Conservation (phyloP, 2,888 invertebrate genomes). For the Pharmacophagus antenor region DNA sequence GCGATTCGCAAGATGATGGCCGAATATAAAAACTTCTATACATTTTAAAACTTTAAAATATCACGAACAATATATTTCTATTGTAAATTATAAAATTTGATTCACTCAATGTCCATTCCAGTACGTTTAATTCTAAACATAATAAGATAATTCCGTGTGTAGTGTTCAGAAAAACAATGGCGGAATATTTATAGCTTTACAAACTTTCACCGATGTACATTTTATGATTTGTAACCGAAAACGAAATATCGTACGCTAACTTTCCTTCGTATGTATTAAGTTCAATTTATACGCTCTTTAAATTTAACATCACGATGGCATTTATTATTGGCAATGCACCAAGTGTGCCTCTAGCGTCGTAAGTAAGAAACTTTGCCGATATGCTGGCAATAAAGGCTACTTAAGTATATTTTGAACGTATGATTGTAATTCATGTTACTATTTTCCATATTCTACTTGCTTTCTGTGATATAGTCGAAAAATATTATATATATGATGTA, state of each 20-base stretch:
- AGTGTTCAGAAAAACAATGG: conserved; percentile 43
- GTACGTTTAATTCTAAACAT: conserved; percentile 17
- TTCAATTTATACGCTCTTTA: conserved; percentile 20
- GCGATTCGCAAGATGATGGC: not conserved
- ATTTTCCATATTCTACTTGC: conserved; percentile 8
- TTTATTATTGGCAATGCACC: conserved; percentile 26
- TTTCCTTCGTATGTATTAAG: not conserved
- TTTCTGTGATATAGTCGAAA: not conserved
- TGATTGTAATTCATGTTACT: conserved; percentile 10
- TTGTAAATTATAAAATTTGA: not conserved
- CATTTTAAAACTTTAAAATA: too few relatives aligned
- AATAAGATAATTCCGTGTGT: conserved; percentile 34
- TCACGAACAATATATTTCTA: too few relatives aligned
- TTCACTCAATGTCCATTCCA: conserved; percentile 26
- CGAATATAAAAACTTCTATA: not conserved
- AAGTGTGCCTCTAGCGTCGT: conserved; percentile 11
- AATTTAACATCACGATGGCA: conserved; percentile 17
- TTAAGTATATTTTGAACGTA: conserved; percentile 26
- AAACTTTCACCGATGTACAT: conserved; percentile 30
- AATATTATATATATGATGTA: not conserved
- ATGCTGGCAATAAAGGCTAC: conserved; percentile 17
- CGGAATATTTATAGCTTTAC: conserved; percentile 34
- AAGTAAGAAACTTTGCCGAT: conserved; percentile 24
- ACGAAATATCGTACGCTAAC: conserved; percentile 8
- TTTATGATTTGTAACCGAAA: conserved; percentile 25